Base-by-base conservation (phyloP, 2,113 vertebrate species). In the Noturus placidus region DNA sequence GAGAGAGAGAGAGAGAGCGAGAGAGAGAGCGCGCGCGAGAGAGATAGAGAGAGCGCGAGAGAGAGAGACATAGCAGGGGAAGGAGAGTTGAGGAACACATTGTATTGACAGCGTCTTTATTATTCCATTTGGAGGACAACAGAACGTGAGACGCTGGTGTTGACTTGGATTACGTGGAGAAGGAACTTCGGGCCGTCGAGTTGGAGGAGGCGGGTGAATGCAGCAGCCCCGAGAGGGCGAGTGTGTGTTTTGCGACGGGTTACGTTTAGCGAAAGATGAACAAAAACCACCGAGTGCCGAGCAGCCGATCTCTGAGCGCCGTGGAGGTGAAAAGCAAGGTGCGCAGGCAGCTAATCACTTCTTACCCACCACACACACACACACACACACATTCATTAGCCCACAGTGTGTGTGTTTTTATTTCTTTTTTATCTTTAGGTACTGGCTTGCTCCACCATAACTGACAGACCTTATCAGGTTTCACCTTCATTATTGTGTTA, bases 301-400 rank as follows among this genome's bases (percentile, higher is more conserved):
- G 95, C 93, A 95, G 82, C 93, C 94, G 94, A 78, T 93, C 92
- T 80, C 92, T 96, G 83, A 94, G 92, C 90, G 92, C 95, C 90
- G 95, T 96, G 93, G 95, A 96, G 94, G 95, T 96, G 93, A 96
- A 96, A 91, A 96, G 95, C 93, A 96, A 96, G 95, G 95, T 96
- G 90, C 87, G 93, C 90, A 86, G n/a, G 35, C 83, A n/a, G 6
- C 50, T 74, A n/a, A 35, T 61, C 77, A 83, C 86, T 86, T 72
- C 76, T 84, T 61, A 30, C 30, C 15, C 22, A 35, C n/a, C 20
- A 56, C 52, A 17, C 42, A 46, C 38, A 42, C 38, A 42, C 38
- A 2, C 85, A 13, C 42, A 52, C 76, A 30, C 1, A 70, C 72
- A 72, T 65, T 87, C 25, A 63, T 33, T 33, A 86, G 72, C 38